Conservation (phyloP, 2,797 vertebrate species). For the Ctenopoma kingsleyae region DNA sequence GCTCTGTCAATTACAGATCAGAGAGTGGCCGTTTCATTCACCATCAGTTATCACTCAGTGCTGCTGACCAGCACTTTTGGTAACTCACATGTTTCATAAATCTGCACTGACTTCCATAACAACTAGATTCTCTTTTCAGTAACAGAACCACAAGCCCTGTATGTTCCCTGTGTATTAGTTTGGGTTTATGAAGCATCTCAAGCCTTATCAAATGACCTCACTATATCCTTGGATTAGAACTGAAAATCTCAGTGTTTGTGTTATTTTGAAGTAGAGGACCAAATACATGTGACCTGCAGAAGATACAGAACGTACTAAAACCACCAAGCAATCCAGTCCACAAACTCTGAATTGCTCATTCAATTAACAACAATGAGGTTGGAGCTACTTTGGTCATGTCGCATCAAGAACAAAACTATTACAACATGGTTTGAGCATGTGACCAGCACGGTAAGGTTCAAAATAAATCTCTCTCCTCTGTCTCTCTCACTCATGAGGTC, state of each 20-base stretch:
- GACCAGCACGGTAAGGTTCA: constrained; percentile 6
- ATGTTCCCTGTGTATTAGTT: neutral
- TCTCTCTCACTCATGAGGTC: constrained; percentile 44
- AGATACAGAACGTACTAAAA: neutral
- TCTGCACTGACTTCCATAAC: constrained; percentile 4
- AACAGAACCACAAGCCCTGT: neutral
- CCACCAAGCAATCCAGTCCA: neutral
- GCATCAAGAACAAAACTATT: constrained; percentile 14
- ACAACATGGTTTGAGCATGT: constrained; percentile 27
- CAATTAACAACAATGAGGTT: neutral
- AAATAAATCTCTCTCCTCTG: constrained; percentile 22
- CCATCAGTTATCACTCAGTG: constrained; percentile 12
- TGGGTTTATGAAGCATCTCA: constrained; percentile 12
- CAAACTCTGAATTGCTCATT: constrained; percentile 10
- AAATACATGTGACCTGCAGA: neutral
- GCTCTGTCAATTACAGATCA: constrained; percentile 49
- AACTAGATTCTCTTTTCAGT: neutral
- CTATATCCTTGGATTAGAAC: constrained; percentile 11
- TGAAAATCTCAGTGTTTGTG: constrained; percentile 11
- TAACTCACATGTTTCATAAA: constrained; percentile 25
- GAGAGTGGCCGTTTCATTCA: constrained; percentile 18
- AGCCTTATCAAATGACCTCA: constrained; percentile 2
- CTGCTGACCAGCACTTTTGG: constrained; percentile 25
- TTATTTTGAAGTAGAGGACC: neutral
- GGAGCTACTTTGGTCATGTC: neutral